Conservation (phyloP, 2,113 vertebrate genomes). For the Dasyurus viverrinus region DNA sequence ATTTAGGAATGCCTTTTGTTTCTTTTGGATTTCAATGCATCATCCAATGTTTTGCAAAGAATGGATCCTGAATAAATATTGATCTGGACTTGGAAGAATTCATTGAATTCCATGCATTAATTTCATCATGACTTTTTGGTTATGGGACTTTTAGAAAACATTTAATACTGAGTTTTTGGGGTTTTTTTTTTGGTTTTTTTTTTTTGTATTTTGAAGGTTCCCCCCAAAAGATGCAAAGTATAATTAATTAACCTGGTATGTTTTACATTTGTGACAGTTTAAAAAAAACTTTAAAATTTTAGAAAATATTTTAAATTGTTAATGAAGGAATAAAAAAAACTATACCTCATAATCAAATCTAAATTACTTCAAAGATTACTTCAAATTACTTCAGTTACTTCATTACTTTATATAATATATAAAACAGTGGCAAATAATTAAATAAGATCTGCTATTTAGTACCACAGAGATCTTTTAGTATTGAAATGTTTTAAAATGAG, state of each 20-base stretch:
- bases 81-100: constrained; percentile 20
- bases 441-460: neutral
- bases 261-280: constrained; percentile 37
- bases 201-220: constrained; percentile 26
- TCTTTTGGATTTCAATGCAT: constrained; percentile 41
- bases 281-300: constrained; percentile 33
- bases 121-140: constrained; percentile 42
- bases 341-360: neutral
- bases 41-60: constrained; percentile 37
- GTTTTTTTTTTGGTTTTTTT: neutral
- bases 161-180: constrained; percentile 21
- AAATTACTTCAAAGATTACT: neutral
- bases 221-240: neutral
- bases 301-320: neutral
- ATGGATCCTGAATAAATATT: neutral
- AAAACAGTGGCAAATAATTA: neutral
- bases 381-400: too few species aligned
- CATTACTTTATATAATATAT: neutral
- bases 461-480: constrained; percentile 15
- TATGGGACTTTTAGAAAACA: constrained; percentile 4
- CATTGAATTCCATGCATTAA: constrained; percentile 5
- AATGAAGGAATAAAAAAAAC: neutral
- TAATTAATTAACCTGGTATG: constrained; percentile 22
- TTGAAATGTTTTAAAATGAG: neutral
- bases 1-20: constrained; percentile 1